Percentiles rank a stretch among this genome's conserved stretches.
phyloP scores from a whole-genome alignment of 2,888 invertebrate genomes.

The Isotomurus palustris region DNA sequence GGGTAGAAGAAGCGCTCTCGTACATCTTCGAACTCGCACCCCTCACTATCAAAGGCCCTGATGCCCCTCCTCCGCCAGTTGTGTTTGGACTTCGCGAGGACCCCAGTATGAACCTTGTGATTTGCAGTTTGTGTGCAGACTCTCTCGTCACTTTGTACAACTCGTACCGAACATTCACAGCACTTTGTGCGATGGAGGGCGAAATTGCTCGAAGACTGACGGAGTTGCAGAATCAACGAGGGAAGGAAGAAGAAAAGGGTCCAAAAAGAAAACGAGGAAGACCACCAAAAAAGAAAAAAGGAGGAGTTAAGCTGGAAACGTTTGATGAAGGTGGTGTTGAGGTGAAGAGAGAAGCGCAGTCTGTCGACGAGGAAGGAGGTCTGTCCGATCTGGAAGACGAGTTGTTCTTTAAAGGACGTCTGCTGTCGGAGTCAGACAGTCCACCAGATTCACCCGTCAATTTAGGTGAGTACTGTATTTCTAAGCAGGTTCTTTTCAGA shows the following conservation, averaged over 20 bases:
- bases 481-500: too few species aligned
- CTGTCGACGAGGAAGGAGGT: background rate
- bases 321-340: background rate
- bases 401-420: background rate
- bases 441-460: slow-evolving; percentile 5
- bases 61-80: too few species aligned
- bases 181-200: background rate
- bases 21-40: slow-evolving; percentile 6
- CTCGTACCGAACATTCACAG: background rate
- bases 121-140: background rate
- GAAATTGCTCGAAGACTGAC: background rate
- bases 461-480: background rate
- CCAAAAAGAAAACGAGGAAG: background rate
- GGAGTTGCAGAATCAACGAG: background rate
- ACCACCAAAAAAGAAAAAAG: background rate
- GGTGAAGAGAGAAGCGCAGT: background rate
- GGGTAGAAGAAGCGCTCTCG: slow-evolving; percentile 5
- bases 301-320: background rate
- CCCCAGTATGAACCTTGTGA: too few species aligned
- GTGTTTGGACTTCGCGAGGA: too few species aligned
- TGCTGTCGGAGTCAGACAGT: background rate
- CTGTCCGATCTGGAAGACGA: background rate
- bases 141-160: background rate
- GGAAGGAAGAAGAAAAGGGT: background rate
- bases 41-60: too few species aligned